Percentiles rank a stretch among this genome's conserved stretches.
Evolutionary conservation across 2,888 invertebrate species (phyloP).

Genomic region (Coleophora deauratella): DNA sequence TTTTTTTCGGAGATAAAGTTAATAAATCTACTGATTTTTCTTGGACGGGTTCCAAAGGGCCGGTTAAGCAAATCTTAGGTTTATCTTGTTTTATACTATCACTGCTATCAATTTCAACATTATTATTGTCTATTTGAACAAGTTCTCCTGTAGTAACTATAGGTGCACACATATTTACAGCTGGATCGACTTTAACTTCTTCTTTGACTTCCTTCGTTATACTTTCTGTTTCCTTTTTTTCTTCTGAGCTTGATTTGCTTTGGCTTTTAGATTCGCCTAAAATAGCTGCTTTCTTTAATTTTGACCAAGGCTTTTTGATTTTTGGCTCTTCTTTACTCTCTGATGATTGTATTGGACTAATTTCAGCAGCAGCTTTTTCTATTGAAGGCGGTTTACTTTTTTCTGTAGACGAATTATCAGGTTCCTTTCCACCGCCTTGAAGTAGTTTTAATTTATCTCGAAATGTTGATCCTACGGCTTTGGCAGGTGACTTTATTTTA

Average conservation of each 20-base stretch:
- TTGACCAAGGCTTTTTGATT: slow-evolving; percentile 81
- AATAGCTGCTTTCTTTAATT: slow-evolving; percentile 83
- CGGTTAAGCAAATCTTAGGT: slow-evolving; percentile 55
- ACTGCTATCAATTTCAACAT: slow-evolving; percentile 46
- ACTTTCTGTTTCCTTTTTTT: slow-evolving; percentile 38
- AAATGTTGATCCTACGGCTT: slow-evolving; percentile 61
- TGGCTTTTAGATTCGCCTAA: slow-evolving; percentile 66
- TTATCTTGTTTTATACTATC: slow-evolving; percentile 52
- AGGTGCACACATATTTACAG: slow-evolving; percentile 52
- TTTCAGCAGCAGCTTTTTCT: slow-evolving; percentile 43
- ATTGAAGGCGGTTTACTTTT: slow-evolving; percentile 34
- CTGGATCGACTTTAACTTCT: slow-evolving; percentile 29
- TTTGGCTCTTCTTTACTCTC: slow-evolving; percentile 51
- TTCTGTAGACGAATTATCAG: slow-evolving; percentile 33
- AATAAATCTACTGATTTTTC: slow-evolving; percentile 61
- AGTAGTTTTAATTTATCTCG: slow-evolving; percentile 66
- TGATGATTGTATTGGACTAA: slow-evolving; percentile 32
- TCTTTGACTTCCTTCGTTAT: slow-evolving; percentile 25
- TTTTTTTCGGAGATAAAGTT: slow-evolving; percentile 54
- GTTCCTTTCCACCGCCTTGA: slow-evolving; percentile 52
- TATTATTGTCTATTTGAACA: slow-evolving; percentile 68
- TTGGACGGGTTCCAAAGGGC: slow-evolving; percentile 62
- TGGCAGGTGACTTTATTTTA: slow-evolving; percentile 69
- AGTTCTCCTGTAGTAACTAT: slow-evolving; percentile 60
- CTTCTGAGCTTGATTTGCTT: slow-evolving; percentile 51